These are phyloP conservation scores for Caenorhabditis elegans DNA, from an alignment of 1,140 invertebrate species.

Conservation along the genomic window DNA sequence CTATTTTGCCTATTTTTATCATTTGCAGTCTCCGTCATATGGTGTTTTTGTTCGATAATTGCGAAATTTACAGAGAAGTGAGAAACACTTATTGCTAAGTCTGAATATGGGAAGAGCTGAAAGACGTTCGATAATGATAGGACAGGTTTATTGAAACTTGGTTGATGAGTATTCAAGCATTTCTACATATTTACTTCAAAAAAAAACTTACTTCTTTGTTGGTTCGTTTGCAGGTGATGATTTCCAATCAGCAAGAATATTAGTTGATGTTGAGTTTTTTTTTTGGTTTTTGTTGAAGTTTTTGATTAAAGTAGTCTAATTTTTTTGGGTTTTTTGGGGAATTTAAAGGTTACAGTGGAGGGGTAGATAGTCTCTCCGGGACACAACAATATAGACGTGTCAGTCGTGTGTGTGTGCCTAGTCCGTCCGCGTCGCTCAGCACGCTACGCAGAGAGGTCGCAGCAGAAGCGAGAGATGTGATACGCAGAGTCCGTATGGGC, in stretches of 20 bases:
- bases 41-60: background rate
- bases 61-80: background rate
- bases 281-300: conserved; percentile 32
- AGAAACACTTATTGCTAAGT: background rate
- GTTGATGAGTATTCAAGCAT: too few relatives aligned
- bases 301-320: conserved; percentile 26
- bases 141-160: too few relatives aligned
- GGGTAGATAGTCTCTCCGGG: conserved; percentile 1
- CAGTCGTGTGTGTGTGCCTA: conserved; percentile 24
- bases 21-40: too few relatives aligned
- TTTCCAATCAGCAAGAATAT: background rate
- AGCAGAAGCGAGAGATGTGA: background rate
- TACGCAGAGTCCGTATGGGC: background rate
- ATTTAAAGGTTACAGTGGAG: background rate
- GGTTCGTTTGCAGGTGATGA: background rate
- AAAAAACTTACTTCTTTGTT: background rate
- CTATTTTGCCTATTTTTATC: too few relatives aligned
- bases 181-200: background rate
- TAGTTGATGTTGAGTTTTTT: background rate
- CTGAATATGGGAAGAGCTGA: too few relatives aligned
- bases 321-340: conserved; percentile 37
- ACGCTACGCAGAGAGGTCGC: background rate
- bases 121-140: too few relatives aligned
- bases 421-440: background rate
- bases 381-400: conserved; percentile 12